Evolutionary conservation across 2,888 invertebrate genomes (phyloP), one percentile per base, ranked within the genome.

Genomic region (Arenicola marina): DNA sequence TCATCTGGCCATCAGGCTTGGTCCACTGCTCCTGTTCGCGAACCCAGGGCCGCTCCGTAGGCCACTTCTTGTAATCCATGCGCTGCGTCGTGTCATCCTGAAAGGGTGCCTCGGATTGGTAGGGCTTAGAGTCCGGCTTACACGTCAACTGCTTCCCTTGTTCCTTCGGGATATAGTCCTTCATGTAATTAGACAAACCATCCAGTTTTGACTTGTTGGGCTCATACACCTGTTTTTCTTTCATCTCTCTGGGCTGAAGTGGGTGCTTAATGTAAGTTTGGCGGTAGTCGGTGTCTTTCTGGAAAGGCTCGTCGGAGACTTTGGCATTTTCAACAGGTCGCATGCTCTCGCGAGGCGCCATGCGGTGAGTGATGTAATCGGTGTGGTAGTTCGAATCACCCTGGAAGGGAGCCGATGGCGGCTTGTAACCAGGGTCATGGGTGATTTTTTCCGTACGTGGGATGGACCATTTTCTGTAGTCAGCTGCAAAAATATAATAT

Each of bases 191-290:
- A 26, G 78, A 76, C 56, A 76, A 56, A 31, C 77, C 78, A 59
- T 83, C 83, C 51, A 83, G 70, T 2, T 76, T 74, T 1, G 76
- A 76, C 15, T 66, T 68, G 24, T 76, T 68, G 0, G 76, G 75
- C 56, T 73, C 70, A 69, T 77, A 83, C 26, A 66, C 59, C 32
- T 76, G 77, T 59, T 69, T 70, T 38, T 76, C 76, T 60, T 71
- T 75, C 26, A 66, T 54, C 57, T 70, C 73, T 59, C 72, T 75
- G 2, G 70, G 57, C 48, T 73, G 76, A 34, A 83, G 59, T 2
- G 80, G 76, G 65, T 83, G 80, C 57, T 74, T 73, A 33, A 79
- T 74, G 63, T 78, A 84, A 4, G 74, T 75, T 26, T 76, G 76
- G 26, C 80, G 66, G 70, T 84, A 81, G 38, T 76, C 78, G 7